Evolutionary conservation across 2,888 invertebrate genomes (phyloP), one percentile per base, ranked within the genome.

Genomic region (Protophormia terraenovae): DNA sequence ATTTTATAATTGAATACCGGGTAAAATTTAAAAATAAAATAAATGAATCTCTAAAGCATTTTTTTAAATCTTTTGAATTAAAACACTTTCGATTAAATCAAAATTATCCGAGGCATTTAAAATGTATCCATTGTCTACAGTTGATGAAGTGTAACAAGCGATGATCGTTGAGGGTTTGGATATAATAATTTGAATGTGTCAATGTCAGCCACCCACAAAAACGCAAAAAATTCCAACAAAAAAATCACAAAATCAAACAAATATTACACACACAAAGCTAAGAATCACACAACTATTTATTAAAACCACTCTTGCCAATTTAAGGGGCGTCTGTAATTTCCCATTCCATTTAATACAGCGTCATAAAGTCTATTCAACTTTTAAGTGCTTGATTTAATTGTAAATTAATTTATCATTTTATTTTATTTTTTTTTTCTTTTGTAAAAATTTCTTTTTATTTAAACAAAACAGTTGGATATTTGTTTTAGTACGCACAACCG

Each of bases 91-190:
- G 27, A 80, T 84, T 71, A 47, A 75, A 53, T 69, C 2, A 45
- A 73, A 69, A 62, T 53, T 16, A 24, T n/a, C 5, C 47, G 19
- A 72, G 45, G 58, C 24, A 67, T 16, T 77, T 8, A 10, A 16
- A 62, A 64, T 6, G 6, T 12, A 64, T 55, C 47, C 16, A 84
- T 85, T 85, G 82, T 82, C 47, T 75, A 4, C 10, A 60, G 27
- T 50, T 58, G 67, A 82, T 85, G 71, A 82, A 71, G 82, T 79
- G 85, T 71, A 85, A 82, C 82, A 41, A 45, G 35, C 38, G 35
- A 62, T 62, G 27, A 50, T 47, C 45, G 64, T 60, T 41, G 24
- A 1, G 67, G 16, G 55, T 66, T 47, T 47, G 24, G 8, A 27
- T 16, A 14, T n/a, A 32, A 64, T 60, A 69, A 73, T 53, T 64